These are phyloP conservation scores for Halocynthia aurantium DNA, from an alignment of 23 tunicate genomes.

Conservation along the genomic window DNA sequence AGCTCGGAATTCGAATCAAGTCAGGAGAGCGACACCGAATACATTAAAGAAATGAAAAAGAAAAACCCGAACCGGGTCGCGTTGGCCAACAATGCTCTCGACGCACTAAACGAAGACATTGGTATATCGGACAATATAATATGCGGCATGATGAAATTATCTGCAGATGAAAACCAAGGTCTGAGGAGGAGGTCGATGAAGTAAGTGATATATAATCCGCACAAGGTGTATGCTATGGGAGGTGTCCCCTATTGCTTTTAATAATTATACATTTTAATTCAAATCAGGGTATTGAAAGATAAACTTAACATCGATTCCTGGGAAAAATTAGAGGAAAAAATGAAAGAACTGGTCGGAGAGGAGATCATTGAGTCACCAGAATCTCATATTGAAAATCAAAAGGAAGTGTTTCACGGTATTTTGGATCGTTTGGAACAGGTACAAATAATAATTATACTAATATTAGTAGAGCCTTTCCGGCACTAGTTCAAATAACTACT, in stretches of 20 bases:
- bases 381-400: neutral
- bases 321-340: slow-evolving; percentile 25
- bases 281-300: slow-evolving; percentile 27
- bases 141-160: slow-evolving; percentile 29
- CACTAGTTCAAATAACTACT: too few relatives aligned
- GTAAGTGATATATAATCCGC: neutral
- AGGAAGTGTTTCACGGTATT: neutral
- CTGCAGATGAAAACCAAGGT: slow-evolving; percentile 25
- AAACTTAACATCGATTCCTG: slow-evolving; percentile 38
- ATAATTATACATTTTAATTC: neutral
- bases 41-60: slow-evolving; percentile 1
- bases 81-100: slow-evolving; percentile 50
- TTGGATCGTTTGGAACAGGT: slow-evolving; percentile 12
- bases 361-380: slow-evolving; percentile 9
- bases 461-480: too few relatives aligned
- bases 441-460: too few relatives aligned
- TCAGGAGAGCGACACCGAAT: neutral
- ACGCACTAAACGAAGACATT: slow-evolving; percentile 24
- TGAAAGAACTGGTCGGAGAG: slow-evolving; percentile 21
- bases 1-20: neutral
- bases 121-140: slow-evolving; percentile 16
- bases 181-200: slow-evolving; percentile 27
- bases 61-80: slow-evolving; percentile 37
- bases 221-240: neutral
- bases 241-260: neutral